Evolutionary conservation across 2,113 vertebrate genomes (phyloP).

Genomic region (Otocyon megalotis): DNA sequence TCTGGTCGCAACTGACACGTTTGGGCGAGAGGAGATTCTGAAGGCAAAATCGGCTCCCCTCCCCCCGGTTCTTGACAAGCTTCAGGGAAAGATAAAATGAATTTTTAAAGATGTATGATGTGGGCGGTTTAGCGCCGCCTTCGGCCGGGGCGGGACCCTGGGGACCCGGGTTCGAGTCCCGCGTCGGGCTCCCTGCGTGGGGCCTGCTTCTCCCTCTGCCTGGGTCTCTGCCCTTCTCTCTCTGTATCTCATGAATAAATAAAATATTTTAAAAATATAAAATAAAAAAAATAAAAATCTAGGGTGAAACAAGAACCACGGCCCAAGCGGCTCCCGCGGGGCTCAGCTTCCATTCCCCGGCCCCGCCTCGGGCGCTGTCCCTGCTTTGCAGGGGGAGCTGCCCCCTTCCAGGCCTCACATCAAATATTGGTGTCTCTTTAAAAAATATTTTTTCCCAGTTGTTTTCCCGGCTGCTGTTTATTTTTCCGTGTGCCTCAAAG

Average conservation of each 20-base stretch:
- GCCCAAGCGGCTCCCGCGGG: slow-evolving; percentile 24
- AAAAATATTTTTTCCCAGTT: neutral
- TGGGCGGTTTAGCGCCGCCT: too few relatives aligned
- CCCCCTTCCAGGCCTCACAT: slow-evolving; percentile 53
- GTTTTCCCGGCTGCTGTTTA: slow-evolving; percentile 49
- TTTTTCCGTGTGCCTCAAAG: slow-evolving; percentile 57
- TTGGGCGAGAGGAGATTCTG: neutral
- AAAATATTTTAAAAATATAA: too few relatives aligned
- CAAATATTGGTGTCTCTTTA: slow-evolving; percentile 30
- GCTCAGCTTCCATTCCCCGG: neutral
- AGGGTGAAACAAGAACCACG: slow-evolving; percentile 45
- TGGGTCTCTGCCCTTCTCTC: too few relatives aligned
- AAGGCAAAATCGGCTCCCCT: neutral
- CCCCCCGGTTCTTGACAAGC: neutral
- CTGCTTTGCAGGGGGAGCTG: slow-evolving; percentile 59
- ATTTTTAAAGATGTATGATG: slow-evolving; percentile 10
- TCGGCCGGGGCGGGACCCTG: too few relatives aligned
- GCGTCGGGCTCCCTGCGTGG: too few relatives aligned
- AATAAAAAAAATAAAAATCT: too few relatives aligned
- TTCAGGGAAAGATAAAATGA: slow-evolving; percentile 4
- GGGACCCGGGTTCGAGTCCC: too few relatives aligned
- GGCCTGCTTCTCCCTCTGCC: too few relatives aligned
- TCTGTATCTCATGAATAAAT: too few relatives aligned
- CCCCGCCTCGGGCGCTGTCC: neutral
- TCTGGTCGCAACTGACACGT: neutral